Conservation (phyloP, 2,113 vertebrate genomes). For the Crotalus viridis region DNA sequence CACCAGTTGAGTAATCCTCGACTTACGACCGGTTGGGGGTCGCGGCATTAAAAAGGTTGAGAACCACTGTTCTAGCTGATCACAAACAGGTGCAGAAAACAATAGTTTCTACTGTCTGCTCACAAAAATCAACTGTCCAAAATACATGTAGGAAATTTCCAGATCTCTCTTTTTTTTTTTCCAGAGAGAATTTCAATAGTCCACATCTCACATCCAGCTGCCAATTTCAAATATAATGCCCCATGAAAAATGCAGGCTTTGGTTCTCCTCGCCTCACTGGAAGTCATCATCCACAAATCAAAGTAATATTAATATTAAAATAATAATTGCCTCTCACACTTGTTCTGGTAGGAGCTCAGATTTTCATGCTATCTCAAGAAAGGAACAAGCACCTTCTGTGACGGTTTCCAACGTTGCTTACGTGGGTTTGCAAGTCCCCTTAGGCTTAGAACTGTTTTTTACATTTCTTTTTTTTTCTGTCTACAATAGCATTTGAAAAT, state of each 20-base stretch:
- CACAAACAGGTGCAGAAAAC: background rate
- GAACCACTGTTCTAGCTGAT: background rate
- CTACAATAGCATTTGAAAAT: background rate
- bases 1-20: too few relatives aligned
- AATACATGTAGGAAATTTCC: background rate
- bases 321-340: background rate
- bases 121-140: background rate
- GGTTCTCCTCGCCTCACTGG: too few relatives aligned
- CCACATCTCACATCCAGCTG: too few relatives aligned
- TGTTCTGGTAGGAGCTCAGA: background rate
- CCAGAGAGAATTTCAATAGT: background rate
- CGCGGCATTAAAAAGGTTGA: too few relatives aligned
- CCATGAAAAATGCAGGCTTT: too few relatives aligned
- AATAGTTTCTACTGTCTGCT: background rate
- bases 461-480: background rate
- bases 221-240: too few relatives aligned
- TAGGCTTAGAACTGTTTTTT: background rate
- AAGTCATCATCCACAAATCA: too few relatives aligned
- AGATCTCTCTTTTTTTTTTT: background rate
- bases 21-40: too few relatives aligned
- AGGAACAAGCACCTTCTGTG: background rate
- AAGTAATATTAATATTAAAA: background rate
- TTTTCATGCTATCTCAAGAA: background rate
- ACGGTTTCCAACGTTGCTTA: background rate
- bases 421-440: background rate